A percentile compares a stretch with the other conserved stretches of the same genome.
Evolutionary conservation across 1,140 invertebrate species (phyloP).

Genomic region (Platyura marginata): DNA sequence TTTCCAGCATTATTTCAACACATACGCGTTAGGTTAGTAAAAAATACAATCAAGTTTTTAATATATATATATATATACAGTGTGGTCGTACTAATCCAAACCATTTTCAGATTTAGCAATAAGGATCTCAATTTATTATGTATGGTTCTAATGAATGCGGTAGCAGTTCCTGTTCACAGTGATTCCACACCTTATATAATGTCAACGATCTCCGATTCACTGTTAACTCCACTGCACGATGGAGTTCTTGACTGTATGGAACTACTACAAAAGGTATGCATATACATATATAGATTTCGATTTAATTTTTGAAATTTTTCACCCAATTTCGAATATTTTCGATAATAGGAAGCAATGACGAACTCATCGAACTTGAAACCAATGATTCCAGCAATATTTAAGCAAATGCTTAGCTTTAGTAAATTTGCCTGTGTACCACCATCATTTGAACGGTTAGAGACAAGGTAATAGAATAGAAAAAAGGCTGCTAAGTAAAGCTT

Average conservation of each 20-base stretch:
- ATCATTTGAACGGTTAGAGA: conserved; percentile 36
- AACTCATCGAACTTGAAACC: conserved; percentile 41
- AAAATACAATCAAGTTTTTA: background rate
- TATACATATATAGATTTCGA: too few species aligned
- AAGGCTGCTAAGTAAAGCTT: too few species aligned
- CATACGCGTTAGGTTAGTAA: conserved; percentile 53
- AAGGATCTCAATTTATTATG: conserved; percentile 65
- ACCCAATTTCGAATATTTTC: background rate
- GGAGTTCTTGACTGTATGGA: conserved; percentile 64
- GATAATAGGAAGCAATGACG: conserved; percentile 49
- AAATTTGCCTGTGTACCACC: conserved; percentile 54
- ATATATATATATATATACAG: too few species aligned
- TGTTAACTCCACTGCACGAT: conserved; percentile 67
- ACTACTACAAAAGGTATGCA: conserved; percentile 53
- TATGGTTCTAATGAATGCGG: conserved; percentile 52
- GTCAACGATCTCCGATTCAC: conserved; percentile 50
- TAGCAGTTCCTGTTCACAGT: conserved; percentile 64
- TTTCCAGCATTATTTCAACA: conserved; percentile 86
- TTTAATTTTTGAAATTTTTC: conserved; percentile 7
- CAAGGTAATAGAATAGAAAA: too few species aligned
- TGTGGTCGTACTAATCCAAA: too few species aligned
- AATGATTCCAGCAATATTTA: conserved; percentile 64
- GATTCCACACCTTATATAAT: conserved; percentile 66
- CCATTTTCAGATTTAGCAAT: conserved; percentile 42
- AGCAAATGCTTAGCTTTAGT: conserved; percentile 54